phyloP scores from a whole-genome alignment of 2,797 vertebrate genomes.

The Gallinago stenura region DNA sequence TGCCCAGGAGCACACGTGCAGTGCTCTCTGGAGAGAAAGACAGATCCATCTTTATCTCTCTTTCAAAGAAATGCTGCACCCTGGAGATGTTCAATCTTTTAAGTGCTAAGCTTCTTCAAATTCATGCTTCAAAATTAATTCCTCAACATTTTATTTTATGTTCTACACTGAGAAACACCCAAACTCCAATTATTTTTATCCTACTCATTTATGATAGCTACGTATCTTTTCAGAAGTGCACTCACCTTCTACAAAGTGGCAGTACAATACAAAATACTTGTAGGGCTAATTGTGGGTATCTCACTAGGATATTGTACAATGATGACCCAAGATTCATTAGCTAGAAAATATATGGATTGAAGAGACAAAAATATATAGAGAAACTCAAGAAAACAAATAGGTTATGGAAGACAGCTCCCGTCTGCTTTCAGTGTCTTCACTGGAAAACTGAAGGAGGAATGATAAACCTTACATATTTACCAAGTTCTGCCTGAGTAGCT shows the following conservation, averaged over 20 bases:
- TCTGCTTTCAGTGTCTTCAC: not conserved
- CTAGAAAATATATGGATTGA: not conserved
- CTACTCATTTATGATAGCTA: not conserved
- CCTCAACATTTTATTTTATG: not conserved
- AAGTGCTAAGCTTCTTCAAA: not conserved
- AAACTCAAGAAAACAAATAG: not conserved
- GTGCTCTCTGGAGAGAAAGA: not conserved
- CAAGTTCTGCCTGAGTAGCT: not conserved
- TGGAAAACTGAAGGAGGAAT: not conserved
- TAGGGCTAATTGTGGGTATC: not conserved
- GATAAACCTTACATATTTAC: not conserved
- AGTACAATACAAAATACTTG: not conserved
- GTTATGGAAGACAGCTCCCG: not conserved
- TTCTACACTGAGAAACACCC: not conserved
- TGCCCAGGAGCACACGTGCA: rapidly evolving
- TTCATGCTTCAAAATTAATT: not conserved
- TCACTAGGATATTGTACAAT: not conserved
- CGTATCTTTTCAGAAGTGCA: not conserved
- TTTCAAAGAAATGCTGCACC: not conserved
- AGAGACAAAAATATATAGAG: not conserved
- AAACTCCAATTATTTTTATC: not conserved
- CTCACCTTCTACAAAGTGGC: not conserved
- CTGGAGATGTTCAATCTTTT: not conserved
- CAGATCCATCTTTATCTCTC: not conserved
- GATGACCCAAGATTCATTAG: not conserved